A percentile compares a stretch with the other conserved stretches of the same genome.
phyloP scores from a whole-genome alignment of 64 coral and sea anemone species.

The Porites australiensis region DNA sequence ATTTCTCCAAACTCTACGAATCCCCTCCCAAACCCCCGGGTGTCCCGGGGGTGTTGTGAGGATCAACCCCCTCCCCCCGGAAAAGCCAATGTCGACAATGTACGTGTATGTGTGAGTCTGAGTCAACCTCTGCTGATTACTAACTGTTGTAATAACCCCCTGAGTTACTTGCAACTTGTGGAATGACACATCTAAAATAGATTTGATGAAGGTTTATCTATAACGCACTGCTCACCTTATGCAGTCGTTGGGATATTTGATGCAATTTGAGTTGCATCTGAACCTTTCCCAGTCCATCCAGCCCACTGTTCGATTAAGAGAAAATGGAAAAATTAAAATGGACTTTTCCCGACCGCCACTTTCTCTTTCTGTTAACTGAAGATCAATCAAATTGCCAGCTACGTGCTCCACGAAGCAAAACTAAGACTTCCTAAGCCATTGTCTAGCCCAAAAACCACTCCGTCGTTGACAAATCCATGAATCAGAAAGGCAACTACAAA shows the following conservation, averaged over 20 bases:
- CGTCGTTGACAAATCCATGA: neutral
- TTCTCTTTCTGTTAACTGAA: neutral
- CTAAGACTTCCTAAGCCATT: slow-evolving; percentile 68
- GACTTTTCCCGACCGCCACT: too few species aligned
- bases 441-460: slow-evolving; percentile 14
- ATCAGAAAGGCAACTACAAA: neutral
- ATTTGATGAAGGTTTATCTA: neutral
- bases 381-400: too few species aligned
- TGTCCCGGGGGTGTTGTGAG: neutral
- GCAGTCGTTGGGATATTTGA: slow-evolving; percentile 83
- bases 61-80: too few species aligned
- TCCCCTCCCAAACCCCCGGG: neutral
- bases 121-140: too few species aligned
- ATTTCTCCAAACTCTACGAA: neutral
- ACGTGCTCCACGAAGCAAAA: too few species aligned
- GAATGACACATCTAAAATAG: too few species aligned
- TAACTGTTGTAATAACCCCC: too few species aligned
- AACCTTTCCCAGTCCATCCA: slow-evolving; percentile 97
- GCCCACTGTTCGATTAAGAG: slow-evolving; percentile 64
- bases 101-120: too few species aligned
- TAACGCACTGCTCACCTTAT: slow-evolving; percentile 64
- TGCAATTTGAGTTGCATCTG: slow-evolving; percentile 88
- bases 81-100: neutral
- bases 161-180: too few species aligned
- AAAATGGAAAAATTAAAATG: neutral